Evolutionary conservation across 2,113 vertebrate species (phyloP).

Genomic region (Myotis lucifugus): DNA sequence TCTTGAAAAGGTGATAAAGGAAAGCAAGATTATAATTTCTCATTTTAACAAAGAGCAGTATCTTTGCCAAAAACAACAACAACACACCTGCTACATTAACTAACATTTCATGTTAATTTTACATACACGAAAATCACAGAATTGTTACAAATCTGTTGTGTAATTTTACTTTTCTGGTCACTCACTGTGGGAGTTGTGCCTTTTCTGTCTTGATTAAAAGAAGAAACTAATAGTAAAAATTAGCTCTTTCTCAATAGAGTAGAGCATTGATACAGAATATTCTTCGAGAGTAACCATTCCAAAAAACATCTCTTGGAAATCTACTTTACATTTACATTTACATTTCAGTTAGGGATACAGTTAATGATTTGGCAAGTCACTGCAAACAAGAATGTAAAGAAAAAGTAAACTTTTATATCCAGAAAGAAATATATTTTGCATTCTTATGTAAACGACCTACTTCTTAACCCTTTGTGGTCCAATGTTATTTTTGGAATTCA

Average conservation of each 20-base stretch:
- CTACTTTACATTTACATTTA: not conserved
- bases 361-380: not conserved
- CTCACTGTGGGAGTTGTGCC: not conserved
- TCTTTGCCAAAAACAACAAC: not conserved
- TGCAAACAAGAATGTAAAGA: not conserved
- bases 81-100: not conserved
- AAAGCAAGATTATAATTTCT: not conserved
- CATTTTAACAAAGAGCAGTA: not conserved
- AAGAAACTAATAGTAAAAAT: not conserved
- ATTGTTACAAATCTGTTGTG: not conserved
- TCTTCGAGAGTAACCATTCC: not conserved
- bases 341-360: not conserved
- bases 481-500: too few species aligned
- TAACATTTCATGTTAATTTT: conserved; percentile 46
- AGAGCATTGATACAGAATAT: not conserved
- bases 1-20: conserved; percentile 39
- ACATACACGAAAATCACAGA: not conserved
- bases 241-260: not conserved
- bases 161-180: conserved; percentile 42
- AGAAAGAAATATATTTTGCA: not conserved
- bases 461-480: not conserved
- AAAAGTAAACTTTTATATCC: not conserved
- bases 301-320: not conserved
- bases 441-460: not conserved
- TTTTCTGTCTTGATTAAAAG: not conserved